phyloP scores from a whole-genome alignment of 2,888 invertebrate genomes.

The Hesperia comma region DNA sequence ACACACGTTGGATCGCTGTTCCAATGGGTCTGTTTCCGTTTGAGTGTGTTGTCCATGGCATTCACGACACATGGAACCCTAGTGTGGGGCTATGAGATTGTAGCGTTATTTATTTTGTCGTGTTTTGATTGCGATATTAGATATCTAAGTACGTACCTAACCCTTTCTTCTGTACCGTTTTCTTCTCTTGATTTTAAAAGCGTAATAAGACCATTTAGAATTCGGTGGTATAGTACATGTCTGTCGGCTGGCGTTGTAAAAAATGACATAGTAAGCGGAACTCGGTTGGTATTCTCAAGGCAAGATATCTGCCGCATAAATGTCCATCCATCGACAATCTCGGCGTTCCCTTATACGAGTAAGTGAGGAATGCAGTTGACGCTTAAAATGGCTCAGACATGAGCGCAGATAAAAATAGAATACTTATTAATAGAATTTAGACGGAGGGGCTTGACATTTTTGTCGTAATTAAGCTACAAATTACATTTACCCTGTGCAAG shows the following conservation, averaged over 20 bases:
- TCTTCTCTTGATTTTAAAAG: no score
- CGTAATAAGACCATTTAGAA: no score
- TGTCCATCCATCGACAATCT: conserved; percentile 8
- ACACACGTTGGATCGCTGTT: no score
- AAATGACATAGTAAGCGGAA: conserved; percentile 2
- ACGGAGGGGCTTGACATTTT: background rate
- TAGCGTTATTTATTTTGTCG: no score
- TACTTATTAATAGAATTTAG: conserved; percentile 5
- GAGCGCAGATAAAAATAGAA: conserved; percentile 1
- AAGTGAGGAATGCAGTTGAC: background rate
- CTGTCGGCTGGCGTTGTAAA: background rate
- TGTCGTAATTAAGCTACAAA: background rate
- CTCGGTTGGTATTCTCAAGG: background rate
- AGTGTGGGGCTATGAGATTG: no score
- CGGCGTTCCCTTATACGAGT: conserved; percentile 4
- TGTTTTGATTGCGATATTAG: no score
- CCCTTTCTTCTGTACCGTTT: no score
- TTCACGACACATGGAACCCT: no score
- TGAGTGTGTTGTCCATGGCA: no score
- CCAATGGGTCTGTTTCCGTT: no score
- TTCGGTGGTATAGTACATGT: background rate
- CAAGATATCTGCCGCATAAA: background rate
- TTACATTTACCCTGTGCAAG: no score
- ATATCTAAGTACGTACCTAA: no score
- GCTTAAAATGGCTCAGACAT: conserved; percentile 5